A percentile compares a stretch with the other conserved stretches of the same genome.
Evolutionary conservation across 2,113 vertebrate genomes (phyloP).

Genomic region (Colinus virginianus): DNA sequence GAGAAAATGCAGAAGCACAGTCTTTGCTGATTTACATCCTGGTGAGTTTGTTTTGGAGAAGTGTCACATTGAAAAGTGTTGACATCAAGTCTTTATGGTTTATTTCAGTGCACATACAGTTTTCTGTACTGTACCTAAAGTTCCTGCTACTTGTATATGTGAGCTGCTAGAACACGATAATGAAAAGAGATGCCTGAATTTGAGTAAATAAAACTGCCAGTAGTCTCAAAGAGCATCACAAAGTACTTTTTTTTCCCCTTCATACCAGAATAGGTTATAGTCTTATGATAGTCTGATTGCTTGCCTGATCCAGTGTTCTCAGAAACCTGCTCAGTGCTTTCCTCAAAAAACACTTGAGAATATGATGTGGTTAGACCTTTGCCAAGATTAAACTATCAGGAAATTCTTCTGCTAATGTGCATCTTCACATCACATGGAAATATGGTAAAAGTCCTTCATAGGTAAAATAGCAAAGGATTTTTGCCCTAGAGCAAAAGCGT

Average conservation of each 20-base stretch:
- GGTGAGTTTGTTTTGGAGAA: background rate
- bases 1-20: background rate
- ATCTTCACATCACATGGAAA: background rate
- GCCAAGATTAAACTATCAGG: background rate
- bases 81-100: background rate
- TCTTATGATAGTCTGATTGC: background rate
- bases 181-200: background rate
- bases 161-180: background rate
- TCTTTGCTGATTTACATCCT: background rate
- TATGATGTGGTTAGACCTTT: background rate
- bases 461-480: background rate
- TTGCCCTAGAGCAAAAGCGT: background rate
- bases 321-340: background rate
- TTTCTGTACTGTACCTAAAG: background rate
- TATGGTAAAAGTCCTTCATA: background rate
- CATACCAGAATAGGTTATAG: background rate
- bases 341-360: background rate
- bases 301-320: background rate
- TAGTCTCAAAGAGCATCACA: background rate
- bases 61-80: background rate
- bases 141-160: background rate
- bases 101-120: background rate
- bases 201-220: background rate
- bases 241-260: background rate
- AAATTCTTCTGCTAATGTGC: background rate